These are phyloP conservation scores for Hucho hucho DNA, from an alignment of 2,113 vertebrate genomes.

Conservation along the genomic window DNA sequence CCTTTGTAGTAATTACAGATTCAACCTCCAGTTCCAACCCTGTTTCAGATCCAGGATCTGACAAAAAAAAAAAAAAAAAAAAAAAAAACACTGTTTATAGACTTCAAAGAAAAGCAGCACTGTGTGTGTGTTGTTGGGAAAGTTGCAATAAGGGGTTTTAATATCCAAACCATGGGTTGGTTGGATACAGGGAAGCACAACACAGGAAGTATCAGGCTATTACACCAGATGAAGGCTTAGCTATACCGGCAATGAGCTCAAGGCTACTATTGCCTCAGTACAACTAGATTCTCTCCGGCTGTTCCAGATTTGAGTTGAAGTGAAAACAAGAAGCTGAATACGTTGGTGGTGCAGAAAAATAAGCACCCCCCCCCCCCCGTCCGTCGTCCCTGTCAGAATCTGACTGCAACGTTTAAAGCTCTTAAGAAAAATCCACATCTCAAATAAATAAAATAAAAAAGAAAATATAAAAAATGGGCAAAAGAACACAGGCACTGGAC, in stretches of 20 bases:
- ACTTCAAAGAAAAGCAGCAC: slow-evolving; percentile 3
- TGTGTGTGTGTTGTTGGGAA: slow-evolving; percentile 22
- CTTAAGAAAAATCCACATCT: no score
- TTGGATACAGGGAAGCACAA: background rate
- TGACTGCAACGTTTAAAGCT: background rate
- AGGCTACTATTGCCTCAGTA: background rate
- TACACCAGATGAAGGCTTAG: slow-evolving; percentile 7
- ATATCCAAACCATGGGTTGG: background rate
- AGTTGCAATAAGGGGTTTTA: background rate
- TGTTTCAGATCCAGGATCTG: slow-evolving; percentile 23
- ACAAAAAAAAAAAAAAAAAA: slow-evolving; percentile 11
- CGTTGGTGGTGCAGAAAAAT: background rate
- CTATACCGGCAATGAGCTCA: no score
- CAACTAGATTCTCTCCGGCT: background rate
- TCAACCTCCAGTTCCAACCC: background rate
- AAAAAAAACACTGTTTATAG: slow-evolving; percentile 1
- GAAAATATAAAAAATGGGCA: no score
- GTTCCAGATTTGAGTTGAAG: background rate
- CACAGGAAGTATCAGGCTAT: background rate
- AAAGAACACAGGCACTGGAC: no score
- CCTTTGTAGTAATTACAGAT: slow-evolving; percentile 36
- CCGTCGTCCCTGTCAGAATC: no score
- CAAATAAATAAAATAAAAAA: no score
- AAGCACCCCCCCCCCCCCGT: background rate
- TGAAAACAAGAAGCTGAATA: no score